Evolutionary conservation across 2,113 vertebrate species (phyloP).

Genomic region (Catagonus wagneri): DNA sequence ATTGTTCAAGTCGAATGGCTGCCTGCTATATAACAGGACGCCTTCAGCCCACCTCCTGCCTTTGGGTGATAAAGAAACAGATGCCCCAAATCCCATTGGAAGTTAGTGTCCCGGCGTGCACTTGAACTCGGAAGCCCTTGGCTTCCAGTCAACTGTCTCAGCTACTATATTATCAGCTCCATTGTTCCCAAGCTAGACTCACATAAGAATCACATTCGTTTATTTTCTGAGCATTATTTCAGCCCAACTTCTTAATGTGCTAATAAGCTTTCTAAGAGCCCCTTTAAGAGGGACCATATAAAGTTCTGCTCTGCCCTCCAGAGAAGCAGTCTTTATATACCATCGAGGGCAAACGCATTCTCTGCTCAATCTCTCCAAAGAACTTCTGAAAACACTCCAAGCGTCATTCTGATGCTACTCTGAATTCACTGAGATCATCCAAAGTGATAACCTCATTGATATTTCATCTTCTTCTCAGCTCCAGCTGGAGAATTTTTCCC

Average conservation of each 20-base stretch:
- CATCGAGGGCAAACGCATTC: neutral
- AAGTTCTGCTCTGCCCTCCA: neutral
- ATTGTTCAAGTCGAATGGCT: neutral
- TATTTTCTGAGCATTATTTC: neutral
- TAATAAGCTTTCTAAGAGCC: neutral
- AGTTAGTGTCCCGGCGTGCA: neutral
- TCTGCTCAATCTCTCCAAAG: neutral
- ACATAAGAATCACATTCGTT: neutral
- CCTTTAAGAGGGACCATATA: neutral
- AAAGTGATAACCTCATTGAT: conserved; percentile 52
- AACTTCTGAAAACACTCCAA: neutral
- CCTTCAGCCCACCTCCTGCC: neutral
- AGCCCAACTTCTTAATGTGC: neutral
- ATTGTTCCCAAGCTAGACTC: neutral
- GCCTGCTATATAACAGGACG: neutral
- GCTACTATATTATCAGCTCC: accelerated
- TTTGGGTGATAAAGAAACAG: neutral
- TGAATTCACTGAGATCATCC: conserved; percentile 54
- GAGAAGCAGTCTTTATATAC: neutral
- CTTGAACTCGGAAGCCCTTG: neutral
- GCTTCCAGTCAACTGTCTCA: neutral
- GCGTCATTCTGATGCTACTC: neutral
- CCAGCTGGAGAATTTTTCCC: conserved; percentile 74
- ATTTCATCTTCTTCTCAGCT: conserved; percentile 68
- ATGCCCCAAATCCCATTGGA: neutral